phyloP scores from a whole-genome alignment of 2,113 vertebrate genomes.

The Gambusia affinis region DNA sequence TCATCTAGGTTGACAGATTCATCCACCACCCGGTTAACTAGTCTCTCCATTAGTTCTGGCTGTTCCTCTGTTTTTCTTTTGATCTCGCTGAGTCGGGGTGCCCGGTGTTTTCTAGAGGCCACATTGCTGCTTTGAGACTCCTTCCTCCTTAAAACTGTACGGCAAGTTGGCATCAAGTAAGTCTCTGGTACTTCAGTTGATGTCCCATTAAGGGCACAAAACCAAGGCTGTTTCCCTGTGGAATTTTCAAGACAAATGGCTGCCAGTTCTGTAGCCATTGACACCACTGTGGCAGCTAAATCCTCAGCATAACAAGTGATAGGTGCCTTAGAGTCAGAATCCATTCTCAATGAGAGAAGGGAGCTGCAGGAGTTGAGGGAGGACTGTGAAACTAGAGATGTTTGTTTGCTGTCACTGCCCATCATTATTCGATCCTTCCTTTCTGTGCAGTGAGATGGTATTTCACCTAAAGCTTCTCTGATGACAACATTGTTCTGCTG shows the following conservation, averaged over 20 bases:
- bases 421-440: constrained; percentile 58
- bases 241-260: constrained; percentile 97
- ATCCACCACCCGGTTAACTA: constrained; percentile 96
- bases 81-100: constrained; percentile 95
- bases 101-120: constrained; percentile 88
- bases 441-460: constrained; percentile 44
- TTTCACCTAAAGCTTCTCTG: constrained; percentile 69
- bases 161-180: constrained; percentile 84
- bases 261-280: constrained; percentile 98
- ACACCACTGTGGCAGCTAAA: constrained; percentile 93
- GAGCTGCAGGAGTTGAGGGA: constrained; percentile 73
- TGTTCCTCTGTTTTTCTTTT: constrained; percentile 97
- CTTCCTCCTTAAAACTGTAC: constrained; percentile 86
- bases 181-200: constrained; percentile 68
- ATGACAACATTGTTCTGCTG: constrained; percentile 49
- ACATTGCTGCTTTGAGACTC: constrained; percentile 78
- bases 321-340: constrained; percentile 81
- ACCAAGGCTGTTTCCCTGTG: constrained; percentile 95
- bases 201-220: constrained; percentile 90
- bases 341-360: constrained; percentile 73
- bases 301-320: constrained; percentile 94
- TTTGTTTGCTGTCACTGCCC: constrained; percentile 74
- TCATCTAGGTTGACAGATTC: constrained; percentile 92
- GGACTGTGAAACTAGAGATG: constrained; percentile 79
- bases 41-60: constrained; percentile 92